Evolutionary conservation across 2,888 invertebrate genomes (phyloP), one percentile per base, ranked within the genome.

Genomic region (Harpalus rubripes): DNA sequence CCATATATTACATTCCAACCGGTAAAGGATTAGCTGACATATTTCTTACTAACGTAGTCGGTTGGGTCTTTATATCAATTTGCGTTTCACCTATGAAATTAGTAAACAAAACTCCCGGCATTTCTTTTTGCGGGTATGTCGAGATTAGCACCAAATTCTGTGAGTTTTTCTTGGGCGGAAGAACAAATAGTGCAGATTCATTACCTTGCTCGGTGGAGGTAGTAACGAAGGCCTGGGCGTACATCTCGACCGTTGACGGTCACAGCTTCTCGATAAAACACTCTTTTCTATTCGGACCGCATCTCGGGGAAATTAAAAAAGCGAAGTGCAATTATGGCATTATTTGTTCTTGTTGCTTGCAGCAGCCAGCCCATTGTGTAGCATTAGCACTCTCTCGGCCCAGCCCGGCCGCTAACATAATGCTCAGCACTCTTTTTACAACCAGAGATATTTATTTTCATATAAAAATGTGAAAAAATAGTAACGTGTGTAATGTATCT

Each of bases 271-370:
- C 78, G 78, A 78, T 78, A 78, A 78, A 78, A 78, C 59, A 78
- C 78, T 78, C 59, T 59, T 78, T 78, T 78, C 78, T 80, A 80
- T 80, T 80, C 61, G 80, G 58, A 18, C 61, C 61, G 41, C 80
- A 61, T 80, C 59, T 41, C 80, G 16, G 59, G 78, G 61, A 80
- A 80, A 80, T 80, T 80, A 80, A 80, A 80, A 80, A 80, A 80
- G 58, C 80, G 80, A 41, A 41, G 58, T 80, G 80, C 80, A 80
- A 80, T 80, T 80, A 80, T 80, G 58, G 22, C 58, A 78, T 78
- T 78, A 78, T 78, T 78, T 78, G 78, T 58, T 78, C 58, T 78
- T 78, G 78, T 78, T 78, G 72, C 72, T 74, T 68, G 68, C 68
- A 68, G 44, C 44, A 15, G 41, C 41, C 8, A n/a, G 68, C 41